Base-by-base conservation (phyloP, 1,140 invertebrate genomes). In the Oscheius sp. region DNA sequence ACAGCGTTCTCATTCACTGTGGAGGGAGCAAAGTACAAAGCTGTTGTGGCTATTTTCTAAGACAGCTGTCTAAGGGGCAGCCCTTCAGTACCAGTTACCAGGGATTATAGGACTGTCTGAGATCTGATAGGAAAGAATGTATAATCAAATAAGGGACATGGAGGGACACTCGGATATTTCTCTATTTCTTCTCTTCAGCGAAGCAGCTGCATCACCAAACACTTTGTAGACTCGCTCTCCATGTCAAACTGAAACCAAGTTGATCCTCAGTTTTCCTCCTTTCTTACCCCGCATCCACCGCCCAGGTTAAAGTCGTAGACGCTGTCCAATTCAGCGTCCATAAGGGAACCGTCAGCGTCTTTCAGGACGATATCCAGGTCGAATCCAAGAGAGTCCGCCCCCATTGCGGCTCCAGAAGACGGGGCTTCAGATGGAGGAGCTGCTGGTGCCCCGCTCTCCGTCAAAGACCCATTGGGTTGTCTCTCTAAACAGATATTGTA, bases 321-420 rank as follows among this genome's bases (percentile, higher is more conserved):
- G 7, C 15, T 55, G 23, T 55, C 49, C 23, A 55, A 26, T 26
- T 55, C 49, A 23, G 49, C 49, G 49, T 55, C 49, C 49, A 55
- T 55, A 7, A 55, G 23, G 7, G 7, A 13, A 4, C 49, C 49
- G 49, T 55, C 49, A 23, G 7, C 23, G 23, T 55, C 49, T 23
- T 55, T 55, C 49, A 55, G 49, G 49, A 55, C 49, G 28, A 55
- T 55, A 26, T 55, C 49, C 7, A 55, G 23, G 49, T 55, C 49
- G 23, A 55, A 55, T 13, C 49, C 49, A 26, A 55, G 49, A 23
- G 7, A 7, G 23, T 55, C 49, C 4, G 49, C 49, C 7, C 49
- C 49, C 7, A 55, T 55, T 55, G 15, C 49, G 15, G 49, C 7
- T 20, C 4, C 23, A 26, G 49, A 13, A 7, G 7, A 13, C 7